Conservation (phyloP, 2,797 vertebrate genomes). For the Sebastes trivittatus region DNA sequence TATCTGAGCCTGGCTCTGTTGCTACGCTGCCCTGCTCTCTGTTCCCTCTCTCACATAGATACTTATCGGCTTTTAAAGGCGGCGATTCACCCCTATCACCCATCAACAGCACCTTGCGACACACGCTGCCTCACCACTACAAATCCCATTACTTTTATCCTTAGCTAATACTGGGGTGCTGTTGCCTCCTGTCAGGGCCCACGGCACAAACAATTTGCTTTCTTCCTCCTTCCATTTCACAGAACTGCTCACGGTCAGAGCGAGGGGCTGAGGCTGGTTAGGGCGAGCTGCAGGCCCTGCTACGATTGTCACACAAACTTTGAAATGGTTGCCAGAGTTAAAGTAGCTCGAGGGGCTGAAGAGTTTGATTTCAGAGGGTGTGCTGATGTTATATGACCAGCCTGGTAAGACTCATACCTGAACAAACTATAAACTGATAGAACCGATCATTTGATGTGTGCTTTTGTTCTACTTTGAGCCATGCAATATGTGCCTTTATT, state of each 20-base stretch:
- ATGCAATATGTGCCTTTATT: constrained; percentile 11
- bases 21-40: constrained; percentile 63
- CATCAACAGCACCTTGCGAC: constrained; percentile 80
- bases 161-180: constrained; percentile 79
- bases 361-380: constrained; percentile 36
- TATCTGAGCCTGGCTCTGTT: constrained; percentile 64
- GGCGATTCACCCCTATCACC: constrained; percentile 77
- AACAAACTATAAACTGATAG: constrained; percentile 7
- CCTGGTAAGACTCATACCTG: not conserved
- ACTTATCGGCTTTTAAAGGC: constrained; percentile 81
- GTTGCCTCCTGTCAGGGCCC: constrained; percentile 80
- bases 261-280: constrained; percentile 55
- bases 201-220: constrained; percentile 83
- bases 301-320: constrained; percentile 62
- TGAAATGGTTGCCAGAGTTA: constrained; percentile 56
- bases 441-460: constrained; percentile 1
- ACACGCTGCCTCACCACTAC: constrained; percentile 76
- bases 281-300: constrained; percentile 59
- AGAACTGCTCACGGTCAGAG: constrained; percentile 67
- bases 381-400: constrained; percentile 30
- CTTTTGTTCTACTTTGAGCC: constrained; percentile 26
- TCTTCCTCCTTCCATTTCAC: constrained; percentile 79
- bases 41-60: constrained; percentile 74
- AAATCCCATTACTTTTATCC: constrained; percentile 86
- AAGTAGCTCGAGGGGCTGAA: constrained; percentile 31